These are phyloP conservation scores for Bactericera cockerelli DNA, from an alignment of 1,140 invertebrate species.

Conservation along the genomic window DNA sequence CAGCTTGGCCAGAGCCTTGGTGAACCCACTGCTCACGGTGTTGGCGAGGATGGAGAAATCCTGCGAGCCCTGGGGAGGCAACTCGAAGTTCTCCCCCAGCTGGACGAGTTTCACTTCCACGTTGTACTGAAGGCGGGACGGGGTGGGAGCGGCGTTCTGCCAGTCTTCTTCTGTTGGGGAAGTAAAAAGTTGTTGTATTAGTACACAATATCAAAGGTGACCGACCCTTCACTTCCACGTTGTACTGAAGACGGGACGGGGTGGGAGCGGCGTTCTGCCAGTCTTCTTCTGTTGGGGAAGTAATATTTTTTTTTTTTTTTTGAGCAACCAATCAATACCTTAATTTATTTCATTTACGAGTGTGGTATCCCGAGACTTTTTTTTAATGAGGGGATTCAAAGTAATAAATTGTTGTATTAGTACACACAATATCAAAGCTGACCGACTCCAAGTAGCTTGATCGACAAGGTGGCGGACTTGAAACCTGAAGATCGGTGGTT, in stretches of 20 bases:
- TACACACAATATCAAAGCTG: no score
- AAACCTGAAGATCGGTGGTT: no score
- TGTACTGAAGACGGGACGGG: slow-evolving; percentile 46
- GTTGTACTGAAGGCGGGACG: slow-evolving; percentile 47
- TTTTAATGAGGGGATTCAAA: no score
- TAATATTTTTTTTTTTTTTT: no score
- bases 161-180: background rate
- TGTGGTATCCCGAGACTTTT: no score
- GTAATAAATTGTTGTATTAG: no score
- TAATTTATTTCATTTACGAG: no score
- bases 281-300: background rate
- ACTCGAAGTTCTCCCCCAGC: slow-evolving; percentile 54
- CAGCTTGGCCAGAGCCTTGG: slow-evolving; percentile 40
- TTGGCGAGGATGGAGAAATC: slow-evolving; percentile 59
- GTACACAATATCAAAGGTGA: no score
- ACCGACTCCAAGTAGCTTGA: no score
- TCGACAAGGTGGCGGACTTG: no score
- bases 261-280: slow-evolving; percentile 30
- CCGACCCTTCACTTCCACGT: slow-evolving; percentile 56
- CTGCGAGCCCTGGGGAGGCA: slow-evolving; percentile 44
- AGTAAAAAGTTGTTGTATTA: no score
- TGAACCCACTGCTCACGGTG: slow-evolving; percentile 39
- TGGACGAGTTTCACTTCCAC: slow-evolving; percentile 57
- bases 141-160: slow-evolving; percentile 32
- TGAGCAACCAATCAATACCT: no score